phyloP scores from a whole-genome alignment of 2,888 invertebrate species.

The Amphipoea lucens region DNA sequence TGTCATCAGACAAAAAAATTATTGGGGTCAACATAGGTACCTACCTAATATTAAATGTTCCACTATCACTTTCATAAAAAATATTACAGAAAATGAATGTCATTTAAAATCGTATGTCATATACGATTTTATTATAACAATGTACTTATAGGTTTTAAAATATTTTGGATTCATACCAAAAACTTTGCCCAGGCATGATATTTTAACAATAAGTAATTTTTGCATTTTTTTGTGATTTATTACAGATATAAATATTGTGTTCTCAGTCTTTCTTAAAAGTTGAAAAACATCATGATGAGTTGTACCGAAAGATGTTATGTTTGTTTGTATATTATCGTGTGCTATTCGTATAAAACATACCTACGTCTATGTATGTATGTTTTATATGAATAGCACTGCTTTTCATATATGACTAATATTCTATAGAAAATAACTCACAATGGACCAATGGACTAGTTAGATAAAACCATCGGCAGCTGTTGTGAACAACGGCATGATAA shows the following conservation, averaged over 20 bases:
- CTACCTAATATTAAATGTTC: background rate
- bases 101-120: too few relatives aligned
- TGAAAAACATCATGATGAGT: background rate
- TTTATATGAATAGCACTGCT: background rate
- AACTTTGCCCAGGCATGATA: background rate
- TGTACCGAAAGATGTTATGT: background rate
- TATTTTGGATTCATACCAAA: background rate
- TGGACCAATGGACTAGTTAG: constrained; percentile 52
- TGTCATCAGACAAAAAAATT: too few relatives aligned
- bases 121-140: background rate
- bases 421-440: constrained; percentile 47
- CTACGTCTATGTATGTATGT: too few relatives aligned
- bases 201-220: background rate
- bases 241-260: background rate
- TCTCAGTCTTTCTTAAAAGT: background rate
- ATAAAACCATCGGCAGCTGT: constrained; percentile 55
- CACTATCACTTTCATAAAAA: background rate
- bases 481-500: constrained; percentile 50
- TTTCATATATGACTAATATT: constrained; percentile 28
- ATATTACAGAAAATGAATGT: background rate
- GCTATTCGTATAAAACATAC: background rate
- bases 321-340: constrained; percentile 2
- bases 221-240: background rate
- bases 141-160: background rate
- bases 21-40: background rate